These are phyloP conservation scores for Chloroclysta siterata DNA, from an alignment of 2,888 invertebrate species.

Conservation along the genomic window DNA sequence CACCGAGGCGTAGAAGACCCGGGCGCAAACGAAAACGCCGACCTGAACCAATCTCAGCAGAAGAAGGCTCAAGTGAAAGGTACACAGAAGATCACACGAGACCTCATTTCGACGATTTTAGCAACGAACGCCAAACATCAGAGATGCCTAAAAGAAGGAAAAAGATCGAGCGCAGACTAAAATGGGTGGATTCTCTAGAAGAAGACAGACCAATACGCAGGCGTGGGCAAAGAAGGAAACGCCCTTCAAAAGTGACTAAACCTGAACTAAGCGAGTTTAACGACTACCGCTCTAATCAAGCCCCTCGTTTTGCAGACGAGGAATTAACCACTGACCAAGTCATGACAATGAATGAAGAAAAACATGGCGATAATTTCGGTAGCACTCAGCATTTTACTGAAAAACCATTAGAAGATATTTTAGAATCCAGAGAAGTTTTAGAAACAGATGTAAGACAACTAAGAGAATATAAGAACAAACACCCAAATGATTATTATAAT, in stretches of 20 bases:
- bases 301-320: slow-evolving; percentile 38
- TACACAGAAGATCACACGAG: slow-evolving; percentile 53
- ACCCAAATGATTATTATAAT: slow-evolving; percentile 3
- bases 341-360: slow-evolving; percentile 31
- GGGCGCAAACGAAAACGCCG: slow-evolving; percentile 86
- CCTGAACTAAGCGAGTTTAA: slow-evolving; percentile 61
- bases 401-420: slow-evolving; percentile 9
- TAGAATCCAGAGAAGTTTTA: slow-evolving; percentile 23
- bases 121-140: slow-evolving; percentile 47
- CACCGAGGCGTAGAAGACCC: slow-evolving; percentile 73
- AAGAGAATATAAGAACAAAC: slow-evolving; percentile 6
- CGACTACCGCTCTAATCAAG: slow-evolving; percentile 41
- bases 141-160: slow-evolving; percentile 64
- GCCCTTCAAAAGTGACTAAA: slow-evolving; percentile 56
- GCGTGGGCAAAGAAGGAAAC: slow-evolving; percentile 66
- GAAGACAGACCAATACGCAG: slow-evolving; percentile 67
- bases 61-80: slow-evolving; percentile 56
- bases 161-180: slow-evolving; percentile 60
- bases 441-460: slow-evolving; percentile 10
- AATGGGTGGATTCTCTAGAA: slow-evolving; percentile 70
- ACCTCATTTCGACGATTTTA: slow-evolving; percentile 53
- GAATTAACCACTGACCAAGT: slow-evolving; percentile 31
- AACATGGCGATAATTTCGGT: slow-evolving; percentile 16
- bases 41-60: slow-evolving; percentile 67
- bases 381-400: slow-evolving; percentile 11